Base-by-base conservation (phyloP, 2,888 invertebrate species). In the Scaptomyza caliginosa region DNA sequence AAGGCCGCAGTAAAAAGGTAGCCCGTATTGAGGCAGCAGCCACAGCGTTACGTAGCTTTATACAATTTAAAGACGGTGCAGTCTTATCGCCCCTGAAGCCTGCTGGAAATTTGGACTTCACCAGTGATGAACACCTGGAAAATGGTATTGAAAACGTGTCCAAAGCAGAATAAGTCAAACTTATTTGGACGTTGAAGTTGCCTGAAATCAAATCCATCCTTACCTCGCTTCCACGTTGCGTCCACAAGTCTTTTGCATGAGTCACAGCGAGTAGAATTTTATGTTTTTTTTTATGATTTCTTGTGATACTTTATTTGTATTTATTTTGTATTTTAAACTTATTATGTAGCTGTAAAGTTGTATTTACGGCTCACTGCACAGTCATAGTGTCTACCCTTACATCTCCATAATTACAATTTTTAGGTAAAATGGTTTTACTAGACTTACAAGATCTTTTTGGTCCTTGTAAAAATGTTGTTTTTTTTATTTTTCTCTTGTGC, bases 1-100 rank as follows among this genome's bases (percentile, higher is more conserved):
- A 90, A 60, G 93, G 93, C 21, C 91, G 92, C 42, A 93, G 93
- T 66, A 93, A 93, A 89, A 93, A 93, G 83, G 90, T 92, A 32
- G 93, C 93, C 5, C 92, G 93, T 67, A 92, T 92, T 72, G 92
- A 92, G 76, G 93, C 93, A 2, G 93, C 93, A 7, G 92, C 92
- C 59, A 92, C 92, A 36, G 93, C 93, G 6, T 77, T 93, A 49
- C 92, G 93, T 64, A 93, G 93, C 39, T 93, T 94, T 85, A 93
- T 94, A 68, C 93, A 93, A 84, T 93, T 93, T 74, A 93, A 93
- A 77, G 92, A 92, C 82, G 88, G 90, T 39, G 89, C 90, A 32
- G 86, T 89, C 23, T 66, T 91, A 34, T 84, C 90, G 62, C 88
- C 90, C 51, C 56, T 91, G 54, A 91, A 91, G 76, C 90, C 91